Evolutionary conservation across 2,113 vertebrate genomes (phyloP).

Genomic region (Panthera leo): DNA sequence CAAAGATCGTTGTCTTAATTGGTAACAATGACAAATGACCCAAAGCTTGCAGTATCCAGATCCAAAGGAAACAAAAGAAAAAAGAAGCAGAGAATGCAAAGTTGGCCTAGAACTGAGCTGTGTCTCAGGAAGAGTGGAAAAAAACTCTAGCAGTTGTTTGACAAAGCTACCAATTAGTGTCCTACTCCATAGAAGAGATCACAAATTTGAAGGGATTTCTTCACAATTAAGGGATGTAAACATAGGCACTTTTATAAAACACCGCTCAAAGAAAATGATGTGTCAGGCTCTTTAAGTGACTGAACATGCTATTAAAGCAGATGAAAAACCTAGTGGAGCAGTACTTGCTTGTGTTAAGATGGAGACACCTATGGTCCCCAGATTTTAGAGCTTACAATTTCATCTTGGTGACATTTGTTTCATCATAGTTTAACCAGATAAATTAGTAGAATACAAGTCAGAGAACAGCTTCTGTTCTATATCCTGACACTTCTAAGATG

Average conservation of each 20-base stretch:
- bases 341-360: not conserved
- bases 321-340: not conserved
- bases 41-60: not conserved
- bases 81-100: not conserved
- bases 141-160: not conserved
- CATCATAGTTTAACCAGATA: not conserved
- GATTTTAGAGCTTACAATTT: not conserved
- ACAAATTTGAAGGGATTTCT: not conserved
- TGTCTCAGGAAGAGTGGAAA: not conserved
- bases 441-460: not conserved
- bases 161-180: conserved; percentile 42
- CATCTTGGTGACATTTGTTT: not conserved
- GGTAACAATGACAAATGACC: conserved; percentile 55
- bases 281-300: not conserved
- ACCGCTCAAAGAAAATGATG: not conserved
- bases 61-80: conserved; percentile 3
- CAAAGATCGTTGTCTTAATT: conserved; percentile 58
- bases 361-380: not conserved
- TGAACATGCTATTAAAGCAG: not conserved
- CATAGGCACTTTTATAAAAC: not conserved
- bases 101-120: not conserved
- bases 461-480: not conserved
- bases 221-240: conserved; percentile 21
- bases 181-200: not conserved
- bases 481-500: fast-evolving